Evolutionary conservation across 2,888 invertebrate species (phyloP).

Genomic region (Tineola bisselliella): DNA sequence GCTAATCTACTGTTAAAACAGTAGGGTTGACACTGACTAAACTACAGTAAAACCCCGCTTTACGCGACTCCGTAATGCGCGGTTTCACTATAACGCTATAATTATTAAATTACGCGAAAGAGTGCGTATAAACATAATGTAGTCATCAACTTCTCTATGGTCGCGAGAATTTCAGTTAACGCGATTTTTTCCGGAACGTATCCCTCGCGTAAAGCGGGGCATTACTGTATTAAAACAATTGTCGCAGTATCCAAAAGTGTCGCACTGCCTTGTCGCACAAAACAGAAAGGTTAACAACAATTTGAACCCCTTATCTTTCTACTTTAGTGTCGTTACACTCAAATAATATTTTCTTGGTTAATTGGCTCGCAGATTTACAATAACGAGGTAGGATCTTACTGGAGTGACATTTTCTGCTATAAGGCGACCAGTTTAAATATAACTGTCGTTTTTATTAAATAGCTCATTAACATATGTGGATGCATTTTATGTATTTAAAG

Average conservation of each 20-base stretch:
- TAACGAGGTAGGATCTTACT: constrained; percentile 22
- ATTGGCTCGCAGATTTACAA: constrained; percentile 34
- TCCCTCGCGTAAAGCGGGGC: too few relatives aligned
- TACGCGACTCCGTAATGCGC: too few relatives aligned
- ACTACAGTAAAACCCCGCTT: too few relatives aligned
- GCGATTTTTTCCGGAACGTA: too few relatives aligned
- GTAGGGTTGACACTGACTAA: too few relatives aligned
- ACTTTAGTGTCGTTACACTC: neutral
- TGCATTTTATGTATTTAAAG: neutral
- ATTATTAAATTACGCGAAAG: too few relatives aligned
- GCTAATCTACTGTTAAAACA: too few relatives aligned
- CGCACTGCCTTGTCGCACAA: neutral
- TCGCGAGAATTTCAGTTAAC: too few relatives aligned
- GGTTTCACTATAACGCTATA: too few relatives aligned
- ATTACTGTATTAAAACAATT: too few relatives aligned
- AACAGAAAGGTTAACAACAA: neutral
- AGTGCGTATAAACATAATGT: too few relatives aligned
- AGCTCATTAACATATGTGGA: neutral
- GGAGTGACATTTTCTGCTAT: constrained; percentile 17
- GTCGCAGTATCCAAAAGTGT: neutral
- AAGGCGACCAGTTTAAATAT: constrained; percentile 17
- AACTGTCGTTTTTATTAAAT: neutral
- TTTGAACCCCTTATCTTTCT: neutral
- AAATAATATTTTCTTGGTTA: constrained; percentile 31
- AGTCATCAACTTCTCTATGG: too few relatives aligned